Evolutionary conservation across 2,888 invertebrate species (phyloP).

Genomic region (Chymomyza fuscimana): DNA sequence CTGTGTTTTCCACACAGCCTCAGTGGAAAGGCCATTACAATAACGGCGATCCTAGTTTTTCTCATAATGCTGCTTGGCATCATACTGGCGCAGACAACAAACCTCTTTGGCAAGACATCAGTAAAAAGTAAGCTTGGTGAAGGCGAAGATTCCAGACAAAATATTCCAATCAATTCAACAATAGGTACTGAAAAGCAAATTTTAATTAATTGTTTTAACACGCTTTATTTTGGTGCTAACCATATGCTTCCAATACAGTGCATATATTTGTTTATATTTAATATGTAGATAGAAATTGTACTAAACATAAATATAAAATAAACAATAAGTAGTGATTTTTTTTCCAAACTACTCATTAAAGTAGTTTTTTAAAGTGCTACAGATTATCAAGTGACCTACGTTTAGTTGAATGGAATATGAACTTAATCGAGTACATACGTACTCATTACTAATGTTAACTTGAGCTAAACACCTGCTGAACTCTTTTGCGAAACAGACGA

Average conservation of each 20-base stretch:
- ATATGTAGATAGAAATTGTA: background rate
- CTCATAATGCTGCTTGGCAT: slow-evolving; percentile 59
- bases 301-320: background rate
- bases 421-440: slow-evolving; percentile 15
- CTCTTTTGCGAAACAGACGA: background rate
- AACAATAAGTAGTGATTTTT: background rate
- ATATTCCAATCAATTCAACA: slow-evolving; percentile 80
- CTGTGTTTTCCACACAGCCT: slow-evolving; percentile 55
- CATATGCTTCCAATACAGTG: slow-evolving; percentile 1
- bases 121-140: slow-evolving; percentile 78
- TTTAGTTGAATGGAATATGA: slow-evolving; percentile 76
- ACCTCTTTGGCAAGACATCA: slow-evolving; percentile 56
- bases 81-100: slow-evolving; percentile 58
- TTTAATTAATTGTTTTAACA: slow-evolving; percentile 41
- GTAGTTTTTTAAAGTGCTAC: slow-evolving; percentile 54
- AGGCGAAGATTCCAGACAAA: slow-evolving; percentile 79
- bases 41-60: slow-evolving; percentile 54
- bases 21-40: slow-evolving; percentile 54
- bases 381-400: slow-evolving; percentile 55
- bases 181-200: slow-evolving; percentile 76
- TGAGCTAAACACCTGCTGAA: background rate
- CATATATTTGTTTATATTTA: background rate
- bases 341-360: background rate
- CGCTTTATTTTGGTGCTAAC: slow-evolving; percentile 37
- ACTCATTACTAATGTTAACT: background rate